These are phyloP conservation scores for Rhabdomys dilectus DNA, from an alignment of 2,113 vertebrate genomes.

Conservation along the genomic window DNA sequence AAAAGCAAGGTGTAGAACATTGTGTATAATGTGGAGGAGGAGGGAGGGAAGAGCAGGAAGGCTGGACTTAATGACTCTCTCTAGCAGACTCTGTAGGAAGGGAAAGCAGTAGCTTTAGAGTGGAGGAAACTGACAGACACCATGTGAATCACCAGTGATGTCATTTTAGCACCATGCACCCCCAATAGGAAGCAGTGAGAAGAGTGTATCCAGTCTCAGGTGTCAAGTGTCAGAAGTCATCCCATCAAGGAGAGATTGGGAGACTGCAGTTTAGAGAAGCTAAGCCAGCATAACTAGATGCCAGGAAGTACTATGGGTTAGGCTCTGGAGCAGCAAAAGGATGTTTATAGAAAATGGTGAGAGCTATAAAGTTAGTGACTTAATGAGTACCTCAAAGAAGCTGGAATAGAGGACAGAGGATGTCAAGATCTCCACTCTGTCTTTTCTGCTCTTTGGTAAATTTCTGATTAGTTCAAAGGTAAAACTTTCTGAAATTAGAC, in stretches of 20 bases:
- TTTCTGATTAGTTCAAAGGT: not conserved
- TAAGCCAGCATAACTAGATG: not conserved
- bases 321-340: slow-evolving; percentile 3
- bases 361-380: not conserved
- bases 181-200: not conserved
- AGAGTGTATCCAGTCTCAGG: not conserved
- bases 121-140: not conserved
- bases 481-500: not conserved
- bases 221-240: not conserved
- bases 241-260: not conserved
- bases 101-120: not conserved
- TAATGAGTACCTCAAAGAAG: not conserved
- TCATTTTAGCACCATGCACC: not conserved
- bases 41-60: not conserved
- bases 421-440: not conserved
- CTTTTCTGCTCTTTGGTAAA: not conserved
- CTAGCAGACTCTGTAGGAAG: not conserved
- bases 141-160: not conserved
- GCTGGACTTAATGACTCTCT: not conserved
- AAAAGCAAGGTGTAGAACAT: not conserved
- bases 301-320: not conserved
- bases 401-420: not conserved
- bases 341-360: not conserved
- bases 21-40: not conserved
- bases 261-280: not conserved